Base-by-base conservation (phyloP, 1,140 invertebrate genomes). In the Monochamus saltuarius region DNA sequence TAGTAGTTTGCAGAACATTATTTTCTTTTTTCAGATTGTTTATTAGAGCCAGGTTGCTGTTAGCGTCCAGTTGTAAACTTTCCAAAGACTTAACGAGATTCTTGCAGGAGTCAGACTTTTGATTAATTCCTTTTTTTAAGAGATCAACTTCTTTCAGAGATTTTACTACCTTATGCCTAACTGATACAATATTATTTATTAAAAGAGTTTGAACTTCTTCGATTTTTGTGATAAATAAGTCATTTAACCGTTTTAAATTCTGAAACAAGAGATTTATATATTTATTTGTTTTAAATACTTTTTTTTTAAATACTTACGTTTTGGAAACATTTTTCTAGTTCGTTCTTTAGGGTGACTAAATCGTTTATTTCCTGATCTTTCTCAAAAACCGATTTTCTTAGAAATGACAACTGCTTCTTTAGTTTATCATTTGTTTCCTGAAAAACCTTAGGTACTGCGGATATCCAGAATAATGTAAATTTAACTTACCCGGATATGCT, bases 1-100 rank as follows among this genome's bases (percentile, higher is more conserved):
- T 63, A n/a, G 56, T 47, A 22, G 51, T 19, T 37, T 59, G 53
- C 22, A 67, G 55, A 13, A 47, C 47, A 11, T 4, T 38, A 35
- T 61, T 67, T 59, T 67, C 61, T 53, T 61, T 58, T 54, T 59
- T 61, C 11, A 64, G 36, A 37, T 58, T 17, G 1, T 67, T 10
- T 14, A 64, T 67, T 38, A 45, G 40, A 6, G 16, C 19, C 29
- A 11, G 10, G 29, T 62, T 61, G 17, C 61, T 51, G 8, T 42
- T 40, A 39, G 46, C 61, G 37, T 69, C 65, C 13, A 62, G 7
- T 53, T 43, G 37, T 7, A 69, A 45, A 42, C 34, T 56, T 52
- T 65, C 54, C 56, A 67, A 38, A 16, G 51, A 56, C 52, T 61
- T 49, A 9, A 62, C 36, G 14, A 69, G 19, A 13, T 52, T 45